A percentile compares a stretch with the other conserved stretches of the same genome.
These are phyloP conservation scores for Neotoxoptera formosana DNA, from an alignment of 1,140 invertebrate genomes.

Conservation along the genomic window DNA sequence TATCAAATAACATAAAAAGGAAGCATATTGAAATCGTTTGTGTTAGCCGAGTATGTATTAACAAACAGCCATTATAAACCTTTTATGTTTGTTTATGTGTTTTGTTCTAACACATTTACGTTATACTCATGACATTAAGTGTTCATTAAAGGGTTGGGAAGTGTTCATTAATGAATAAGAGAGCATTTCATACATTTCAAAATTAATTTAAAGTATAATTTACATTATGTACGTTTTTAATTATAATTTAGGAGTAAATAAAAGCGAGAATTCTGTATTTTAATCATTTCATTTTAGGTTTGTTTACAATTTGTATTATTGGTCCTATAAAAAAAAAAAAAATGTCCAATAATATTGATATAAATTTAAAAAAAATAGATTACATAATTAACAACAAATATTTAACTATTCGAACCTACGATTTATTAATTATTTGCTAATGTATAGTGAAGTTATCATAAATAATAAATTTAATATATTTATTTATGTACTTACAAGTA, in stretches of 20 bases:
- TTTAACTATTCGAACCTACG: neutral
- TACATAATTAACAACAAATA: neutral
- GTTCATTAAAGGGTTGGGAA: slow-evolving; percentile 31
- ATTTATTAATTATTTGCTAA: neutral
- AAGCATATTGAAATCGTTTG: neutral
- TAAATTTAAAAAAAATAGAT: neutral
- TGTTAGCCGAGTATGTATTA: neutral
- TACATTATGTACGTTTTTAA: neutral
- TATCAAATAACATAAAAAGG: neutral
- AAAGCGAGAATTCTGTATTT: neutral
- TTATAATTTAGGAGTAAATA: slow-evolving; percentile 5
- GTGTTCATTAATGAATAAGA: slow-evolving; percentile 34
- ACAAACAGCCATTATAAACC: slow-evolving; percentile 17
- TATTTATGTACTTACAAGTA: neutral
- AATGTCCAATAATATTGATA: neutral
- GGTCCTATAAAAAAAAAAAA: neutral
- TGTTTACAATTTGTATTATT: slow-evolving; percentile 8
- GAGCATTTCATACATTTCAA: slow-evolving; percentile 21
- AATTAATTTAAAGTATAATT: slow-evolving; percentile 39
- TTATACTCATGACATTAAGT: slow-evolving; percentile 28
- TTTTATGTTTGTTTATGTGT: slow-evolving; percentile 28
- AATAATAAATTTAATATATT: neutral
- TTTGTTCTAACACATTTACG: slow-evolving; percentile 21
- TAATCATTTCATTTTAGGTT: neutral
- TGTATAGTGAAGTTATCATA: neutral